Percentiles rank a stretch among this genome's conserved stretches.
phyloP scores from a whole-genome alignment of 1,140 invertebrate species.

The Micrasema longulum region DNA sequence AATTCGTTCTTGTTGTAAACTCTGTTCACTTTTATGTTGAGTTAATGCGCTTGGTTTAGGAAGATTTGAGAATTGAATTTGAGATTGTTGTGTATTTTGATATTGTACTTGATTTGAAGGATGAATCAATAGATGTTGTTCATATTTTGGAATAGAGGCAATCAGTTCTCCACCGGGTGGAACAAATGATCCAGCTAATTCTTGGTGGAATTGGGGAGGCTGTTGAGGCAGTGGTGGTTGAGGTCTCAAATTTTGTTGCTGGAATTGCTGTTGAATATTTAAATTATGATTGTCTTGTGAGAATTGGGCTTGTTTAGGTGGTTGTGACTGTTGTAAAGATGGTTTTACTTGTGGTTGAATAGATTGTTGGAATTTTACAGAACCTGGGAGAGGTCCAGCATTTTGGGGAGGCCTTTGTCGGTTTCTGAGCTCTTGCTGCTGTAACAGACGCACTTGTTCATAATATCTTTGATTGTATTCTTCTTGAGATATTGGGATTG shows the following conservation, averaged over 20 bases:
- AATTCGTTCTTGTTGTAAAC: slow-evolving; percentile 27
- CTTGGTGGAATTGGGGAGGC: slow-evolving; percentile 63
- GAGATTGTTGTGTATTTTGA: slow-evolving; percentile 57
- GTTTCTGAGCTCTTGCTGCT: slow-evolving; percentile 57
- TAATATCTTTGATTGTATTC: slow-evolving; percentile 56
- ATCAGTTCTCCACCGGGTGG: slow-evolving; percentile 75
- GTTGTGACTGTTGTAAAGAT: slow-evolving; percentile 56
- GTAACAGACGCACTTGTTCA: slow-evolving; percentile 45
- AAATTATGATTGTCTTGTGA: slow-evolving; percentile 54
- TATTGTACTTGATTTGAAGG: slow-evolving; percentile 58
- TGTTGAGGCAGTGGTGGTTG: slow-evolving; percentile 56
- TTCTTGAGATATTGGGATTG: slow-evolving; percentile 51
- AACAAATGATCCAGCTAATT: slow-evolving; percentile 60
- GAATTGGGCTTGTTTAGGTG: slow-evolving; percentile 48
- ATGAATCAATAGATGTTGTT: slow-evolving; percentile 77
- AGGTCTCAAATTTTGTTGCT: slow-evolving; percentile 56
- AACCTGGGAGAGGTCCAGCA: slow-evolving; percentile 56
- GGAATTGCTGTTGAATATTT: slow-evolving; percentile 59
- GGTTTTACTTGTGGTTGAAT: slow-evolving; percentile 61
- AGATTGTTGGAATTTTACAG: slow-evolving; percentile 55
- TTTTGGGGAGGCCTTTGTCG: slow-evolving; percentile 61
- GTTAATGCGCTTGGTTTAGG: slow-evolving; percentile 51
- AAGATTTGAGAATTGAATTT: slow-evolving; percentile 60
- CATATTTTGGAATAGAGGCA: slow-evolving; percentile 79
- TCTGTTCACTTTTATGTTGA: slow-evolving; percentile 47